Base-by-base conservation (phyloP, 2,797 vertebrate genomes). In the Serranus cabrilla region DNA sequence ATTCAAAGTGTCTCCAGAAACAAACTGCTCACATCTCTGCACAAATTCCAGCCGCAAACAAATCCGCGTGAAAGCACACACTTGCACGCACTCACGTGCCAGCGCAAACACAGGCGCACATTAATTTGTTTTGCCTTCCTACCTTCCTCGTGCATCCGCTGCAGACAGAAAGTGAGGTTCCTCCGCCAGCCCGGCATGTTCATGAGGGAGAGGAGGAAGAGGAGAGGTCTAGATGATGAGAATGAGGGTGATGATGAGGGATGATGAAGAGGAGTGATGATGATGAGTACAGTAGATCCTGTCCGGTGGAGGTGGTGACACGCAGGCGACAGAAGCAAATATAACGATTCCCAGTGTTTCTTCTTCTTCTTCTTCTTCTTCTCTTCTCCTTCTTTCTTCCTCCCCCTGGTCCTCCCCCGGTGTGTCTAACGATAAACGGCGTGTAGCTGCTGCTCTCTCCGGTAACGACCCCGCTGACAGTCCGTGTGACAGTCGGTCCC, bases 81-180 rank as follows among this genome's bases (percentile, higher is more conserved):
- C 51, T 0, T 54, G 11, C 47, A 39, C 27, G 2, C 58, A 11
- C 71, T 0, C 62, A 51, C 74, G 47, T 43, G 46, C 57, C 18
- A 11, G 37, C 59, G 31, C 71, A 55, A 34, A 80, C 46, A 76
- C 65, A 11, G 5, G 18, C 63, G 49, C 79, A 43, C 60, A 4
- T 5, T 6, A 1, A 45, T 80, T 77, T 73, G 75, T 76, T 87
- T 73, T 71, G 66, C 37, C 64, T 20, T 79, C 96, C 93, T 96
- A 98, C 97, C 97, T 90, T 98, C 97, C 83, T 98, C 97, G 76
- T 97, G 96, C 94, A 97, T 94, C 88, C 96, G 94, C 95, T 97
- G 97, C 95, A 98, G 94, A 85, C 97, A 98, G 85, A 97, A 91
- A 94, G 95, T 95, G 89, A 98, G 96, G 92, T 96, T 97, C 89